Conservation (phyloP, 2,113 vertebrate species). For the Nyctereutes procyonoides region DNA sequence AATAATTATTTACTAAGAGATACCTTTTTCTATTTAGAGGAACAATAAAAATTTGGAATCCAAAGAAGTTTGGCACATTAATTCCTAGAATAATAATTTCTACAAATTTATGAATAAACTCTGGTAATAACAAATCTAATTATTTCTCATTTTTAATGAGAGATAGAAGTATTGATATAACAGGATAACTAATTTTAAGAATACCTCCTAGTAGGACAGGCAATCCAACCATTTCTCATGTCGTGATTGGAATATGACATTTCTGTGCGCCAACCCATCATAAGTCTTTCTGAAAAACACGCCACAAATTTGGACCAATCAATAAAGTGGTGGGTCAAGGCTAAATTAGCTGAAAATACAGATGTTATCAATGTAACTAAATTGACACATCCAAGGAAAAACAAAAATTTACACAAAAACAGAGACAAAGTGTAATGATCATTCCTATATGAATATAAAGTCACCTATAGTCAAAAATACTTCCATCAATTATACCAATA, state of each 20-base stretch:
- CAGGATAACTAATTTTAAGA: slow-evolving; percentile 73
- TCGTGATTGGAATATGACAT: slow-evolving; percentile 63
- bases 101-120: slow-evolving; percentile 32
- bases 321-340: slow-evolving; percentile 66
- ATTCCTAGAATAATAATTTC: slow-evolving; percentile 34
- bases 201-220: slow-evolving; percentile 65
- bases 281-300: slow-evolving; percentile 77
- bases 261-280: slow-evolving; percentile 66
- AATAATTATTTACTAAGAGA: slow-evolving; percentile 38
- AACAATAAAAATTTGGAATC: slow-evolving; percentile 33
- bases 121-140: not conserved
- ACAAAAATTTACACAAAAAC: slow-evolving; percentile 36
- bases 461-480: slow-evolving; percentile 28
- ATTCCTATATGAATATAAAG: not conserved
- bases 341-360: slow-evolving; percentile 64
- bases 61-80: not conserved
- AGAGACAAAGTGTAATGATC: not conserved
- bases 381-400: slow-evolving; percentile 6
- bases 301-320: slow-evolving; percentile 75
- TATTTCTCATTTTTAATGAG: slow-evolving; percentile 52
- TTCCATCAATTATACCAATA: not conserved
- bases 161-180: slow-evolving; percentile 32
- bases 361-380: slow-evolving; percentile 56
- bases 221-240: slow-evolving; percentile 71
- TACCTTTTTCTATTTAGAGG: slow-evolving; percentile 15